Evolutionary conservation across 2,797 vertebrate genomes (phyloP).

Genomic region (Parauchenoglanis ngamensis): DNA sequence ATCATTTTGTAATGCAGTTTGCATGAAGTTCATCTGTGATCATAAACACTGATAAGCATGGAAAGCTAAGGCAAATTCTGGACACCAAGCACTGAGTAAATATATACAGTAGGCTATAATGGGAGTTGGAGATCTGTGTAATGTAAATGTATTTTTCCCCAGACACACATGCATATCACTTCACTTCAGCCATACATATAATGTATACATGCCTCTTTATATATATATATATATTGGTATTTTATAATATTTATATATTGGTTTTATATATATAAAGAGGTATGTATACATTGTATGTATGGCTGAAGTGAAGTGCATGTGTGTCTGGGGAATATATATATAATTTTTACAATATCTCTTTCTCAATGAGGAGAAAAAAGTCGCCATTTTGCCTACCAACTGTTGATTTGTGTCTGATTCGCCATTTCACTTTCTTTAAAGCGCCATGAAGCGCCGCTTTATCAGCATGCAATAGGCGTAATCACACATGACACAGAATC

Average conservation of each 20-base stretch:
- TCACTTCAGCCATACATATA: neutral
- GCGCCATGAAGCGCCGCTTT: conserved; percentile 4
- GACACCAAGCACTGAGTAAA: neutral
- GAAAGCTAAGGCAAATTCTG: neutral
- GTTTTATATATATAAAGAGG: too few species aligned
- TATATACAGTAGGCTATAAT: neutral
- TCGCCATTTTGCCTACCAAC: conserved; percentile 41
- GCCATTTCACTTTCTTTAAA: conserved; percentile 40
- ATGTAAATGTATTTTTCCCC: neutral
- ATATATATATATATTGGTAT: too few species aligned
- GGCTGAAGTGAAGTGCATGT: too few species aligned
- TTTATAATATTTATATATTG: too few species aligned
- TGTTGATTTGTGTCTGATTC: conserved; percentile 40
- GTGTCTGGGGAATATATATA: neutral
- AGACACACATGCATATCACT: neutral
- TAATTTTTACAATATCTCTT: neutral
- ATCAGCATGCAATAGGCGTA: neutral
- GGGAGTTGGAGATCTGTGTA: neutral
- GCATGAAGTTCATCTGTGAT: neutral
- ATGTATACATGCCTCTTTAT: too few species aligned
- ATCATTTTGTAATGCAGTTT: neutral
- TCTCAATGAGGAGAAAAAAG: neutral
- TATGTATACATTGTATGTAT: neutral
- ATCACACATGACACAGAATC: conserved; percentile 3
- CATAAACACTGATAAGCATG: too few species aligned